A percentile compares a stretch with the other conserved stretches of the same genome.
These are phyloP conservation scores for Noctua comes DNA, from an alignment of 2,888 invertebrate species.

Conservation along the genomic window DNA sequence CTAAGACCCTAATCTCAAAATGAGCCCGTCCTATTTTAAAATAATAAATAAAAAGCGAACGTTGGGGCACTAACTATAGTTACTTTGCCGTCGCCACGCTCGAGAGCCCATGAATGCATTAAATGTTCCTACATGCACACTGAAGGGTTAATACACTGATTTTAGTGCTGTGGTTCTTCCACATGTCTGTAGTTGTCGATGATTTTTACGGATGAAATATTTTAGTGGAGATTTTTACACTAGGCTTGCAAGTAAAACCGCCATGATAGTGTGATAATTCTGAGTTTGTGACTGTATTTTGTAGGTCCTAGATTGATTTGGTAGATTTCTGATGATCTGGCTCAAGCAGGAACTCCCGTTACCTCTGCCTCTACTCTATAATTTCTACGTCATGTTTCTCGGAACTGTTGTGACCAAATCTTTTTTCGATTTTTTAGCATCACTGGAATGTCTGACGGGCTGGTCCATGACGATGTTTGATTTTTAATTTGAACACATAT, in stretches of 20 bases:
- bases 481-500: neutral
- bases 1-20: slow-evolving; percentile 74
- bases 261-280: neutral
- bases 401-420: neutral
- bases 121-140: slow-evolving; percentile 76
- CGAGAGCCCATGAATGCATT: slow-evolving; percentile 89
- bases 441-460: neutral
- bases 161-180: slow-evolving; percentile 45
- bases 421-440: neutral
- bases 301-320: neutral
- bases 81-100: slow-evolving; percentile 88
- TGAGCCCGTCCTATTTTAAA: slow-evolving; percentile 83
- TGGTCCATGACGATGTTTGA: neutral
- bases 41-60: slow-evolving; percentile 84
- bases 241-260: too few species aligned
- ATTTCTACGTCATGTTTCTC: neutral
- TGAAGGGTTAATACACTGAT: slow-evolving; percentile 78
- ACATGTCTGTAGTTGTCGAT: slow-evolving; percentile 29
- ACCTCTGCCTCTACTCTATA: neutral
- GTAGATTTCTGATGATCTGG: neutral
- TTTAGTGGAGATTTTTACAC: neutral
- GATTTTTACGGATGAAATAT: neutral
- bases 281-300: neutral
- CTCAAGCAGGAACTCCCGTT: neutral
- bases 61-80: slow-evolving; percentile 81